Base-by-base conservation (phyloP, 2,888 invertebrate species). In the Eurytoma californica region DNA sequence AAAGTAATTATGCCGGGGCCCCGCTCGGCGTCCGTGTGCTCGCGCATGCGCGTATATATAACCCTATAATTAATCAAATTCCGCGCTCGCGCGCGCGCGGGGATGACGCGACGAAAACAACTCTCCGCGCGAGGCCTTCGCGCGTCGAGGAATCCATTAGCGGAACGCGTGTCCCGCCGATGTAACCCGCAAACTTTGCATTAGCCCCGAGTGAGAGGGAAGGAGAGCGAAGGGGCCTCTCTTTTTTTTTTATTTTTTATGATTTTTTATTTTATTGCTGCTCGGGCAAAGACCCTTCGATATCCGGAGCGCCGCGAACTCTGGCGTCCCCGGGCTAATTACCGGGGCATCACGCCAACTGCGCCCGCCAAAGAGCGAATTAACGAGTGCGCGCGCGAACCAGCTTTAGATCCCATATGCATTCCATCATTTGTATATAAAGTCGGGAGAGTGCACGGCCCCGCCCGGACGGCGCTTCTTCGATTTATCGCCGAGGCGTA, bases 21-120 rank as follows among this genome's bases (percentile, higher is more conserved):
- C 57, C 4, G 55, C 57, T 39, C 39, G 39, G 39, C 14, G 28
- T 51, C 20, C 16, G 58, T 16, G 24, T 16, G 24, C 4, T 20
- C 24, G 30, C n/a, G 39, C 24, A 30, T 24, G 24, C 47, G 49
- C 18, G 16, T 49, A 14, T 47, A 60, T 58, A 28, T 16, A 60
- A 24, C 49, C 80, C 82, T 83, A 85, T 86, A 86, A 87, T 87
- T 87, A 87, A 87, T 87, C 87, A 87, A 87, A 87, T 87, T 86
- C 86, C 84, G 84, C 84, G 28, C 18, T 51, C 24, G 51, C 20
- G 24, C 24, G 51, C 20, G 24, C 68, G 83, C 83, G 84, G 84
- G 84, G 84, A 87, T 87, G 87, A 87, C 87, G 86, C 87, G 86
- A 86, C 85, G 87, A 86, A 87, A 87, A 87, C 85, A 84, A 86